A percentile compares a stretch with the other conserved stretches of the same genome.
Conservation (phyloP, 2,113 vertebrate species). For the Amblyornis subalaris region DNA sequence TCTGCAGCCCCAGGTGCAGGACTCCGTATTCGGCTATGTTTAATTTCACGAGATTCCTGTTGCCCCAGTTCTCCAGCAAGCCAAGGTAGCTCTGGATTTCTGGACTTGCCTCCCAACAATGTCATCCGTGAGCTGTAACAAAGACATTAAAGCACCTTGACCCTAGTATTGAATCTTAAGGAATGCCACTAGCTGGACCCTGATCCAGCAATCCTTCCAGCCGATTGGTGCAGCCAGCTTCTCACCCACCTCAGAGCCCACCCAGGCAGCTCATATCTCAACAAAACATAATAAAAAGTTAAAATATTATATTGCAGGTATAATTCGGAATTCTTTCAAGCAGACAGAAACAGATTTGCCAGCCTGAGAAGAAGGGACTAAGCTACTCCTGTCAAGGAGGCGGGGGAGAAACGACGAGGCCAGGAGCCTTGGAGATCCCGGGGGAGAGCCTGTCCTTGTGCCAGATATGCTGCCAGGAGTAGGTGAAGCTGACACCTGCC, state of each 20-base stretch:
- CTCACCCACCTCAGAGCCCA: neutral
- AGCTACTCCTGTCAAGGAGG: neutral
- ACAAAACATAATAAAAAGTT: neutral
- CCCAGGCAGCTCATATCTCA: neutral
- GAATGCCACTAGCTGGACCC: neutral
- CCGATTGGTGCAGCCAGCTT: neutral
- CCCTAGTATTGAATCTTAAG: neutral
- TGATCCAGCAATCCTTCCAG: neutral
- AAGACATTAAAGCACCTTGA: neutral
- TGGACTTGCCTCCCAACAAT: neutral
- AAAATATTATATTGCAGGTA: neutral
- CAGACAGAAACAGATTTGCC: neutral
- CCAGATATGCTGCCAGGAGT: neutral
- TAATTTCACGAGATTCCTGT: neutral
- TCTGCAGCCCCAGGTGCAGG: neutral
- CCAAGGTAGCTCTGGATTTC: neutral
- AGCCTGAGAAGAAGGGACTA: neutral
- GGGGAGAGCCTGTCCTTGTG: neutral
- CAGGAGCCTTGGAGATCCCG: neutral
- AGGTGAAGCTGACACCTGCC: neutral
- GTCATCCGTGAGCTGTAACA: accelerated
- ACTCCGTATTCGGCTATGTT: neutral
- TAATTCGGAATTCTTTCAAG: neutral
- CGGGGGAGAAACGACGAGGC: neutral
- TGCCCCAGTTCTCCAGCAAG: neutral